Evolutionary conservation across 1,140 invertebrate species (phyloP).

Genomic region (Scaptomyza pallida): DNA sequence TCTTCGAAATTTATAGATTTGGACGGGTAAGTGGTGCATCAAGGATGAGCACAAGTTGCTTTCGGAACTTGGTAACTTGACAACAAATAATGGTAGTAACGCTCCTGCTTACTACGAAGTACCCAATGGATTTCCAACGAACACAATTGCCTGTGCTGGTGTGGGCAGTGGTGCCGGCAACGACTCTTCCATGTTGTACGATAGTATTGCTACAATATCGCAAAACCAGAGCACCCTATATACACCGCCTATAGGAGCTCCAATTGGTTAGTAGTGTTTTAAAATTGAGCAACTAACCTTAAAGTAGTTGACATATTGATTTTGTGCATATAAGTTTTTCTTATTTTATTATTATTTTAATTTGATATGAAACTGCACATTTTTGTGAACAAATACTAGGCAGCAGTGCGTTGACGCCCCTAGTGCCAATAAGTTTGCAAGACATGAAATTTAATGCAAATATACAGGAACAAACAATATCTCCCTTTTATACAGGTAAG

Average conservation of each 20-base stretch:
- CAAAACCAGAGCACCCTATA: slow-evolving; percentile 90
- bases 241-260: slow-evolving; percentile 88
- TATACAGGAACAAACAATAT: slow-evolving; percentile 87
- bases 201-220: slow-evolving; percentile 90
- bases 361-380: slow-evolving; percentile 25
- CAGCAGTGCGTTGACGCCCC: slow-evolving; percentile 89
- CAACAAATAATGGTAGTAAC: slow-evolving; percentile 70
- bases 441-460: slow-evolving; percentile 88
- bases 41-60: slow-evolving; percentile 94
- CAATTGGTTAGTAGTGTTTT: slow-evolving; percentile 86
- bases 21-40: slow-evolving; percentile 94
- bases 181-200: slow-evolving; percentile 86
- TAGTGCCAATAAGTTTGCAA: slow-evolving; percentile 91
- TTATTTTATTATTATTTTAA: not conserved
- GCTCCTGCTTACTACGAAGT: slow-evolving; percentile 86
- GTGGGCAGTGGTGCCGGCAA: slow-evolving; percentile 41
- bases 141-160: slow-evolving; percentile 80
- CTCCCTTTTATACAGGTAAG: slow-evolving; percentile 88
- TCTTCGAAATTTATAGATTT: slow-evolving; percentile 87
- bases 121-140: slow-evolving; percentile 86
- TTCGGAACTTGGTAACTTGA: slow-evolving; percentile 89
- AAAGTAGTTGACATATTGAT: not conserved
- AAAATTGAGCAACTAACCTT: not conserved
- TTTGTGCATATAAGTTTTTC: not conserved
- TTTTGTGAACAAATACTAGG: slow-evolving; percentile 69